phyloP scores from a whole-genome alignment of 2,888 invertebrate species.

The Stramonita haemastoma region DNA sequence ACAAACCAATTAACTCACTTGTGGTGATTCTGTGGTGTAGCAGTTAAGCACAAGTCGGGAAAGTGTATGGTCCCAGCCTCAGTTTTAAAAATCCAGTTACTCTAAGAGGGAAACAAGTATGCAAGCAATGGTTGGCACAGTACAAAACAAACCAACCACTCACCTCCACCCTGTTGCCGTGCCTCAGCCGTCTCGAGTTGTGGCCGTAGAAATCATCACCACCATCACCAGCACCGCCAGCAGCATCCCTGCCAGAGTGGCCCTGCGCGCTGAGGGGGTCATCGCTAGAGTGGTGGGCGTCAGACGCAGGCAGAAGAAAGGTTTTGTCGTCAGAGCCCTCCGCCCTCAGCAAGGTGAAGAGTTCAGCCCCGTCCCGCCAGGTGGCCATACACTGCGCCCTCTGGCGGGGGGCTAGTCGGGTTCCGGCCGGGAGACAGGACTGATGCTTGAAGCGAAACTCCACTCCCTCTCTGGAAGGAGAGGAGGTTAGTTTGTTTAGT shows the following conservation, averaged over 20 bases:
- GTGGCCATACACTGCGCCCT: conserved; percentile 49
- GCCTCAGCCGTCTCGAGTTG: not conserved
- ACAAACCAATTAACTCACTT: too few species aligned
- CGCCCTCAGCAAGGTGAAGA: conserved; percentile 49
- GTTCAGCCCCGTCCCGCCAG: conserved; percentile 48
- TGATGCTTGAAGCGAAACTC: conserved; percentile 48
- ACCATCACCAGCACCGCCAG: not conserved
- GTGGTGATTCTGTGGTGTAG: too few species aligned
- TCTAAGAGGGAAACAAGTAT: too few species aligned
- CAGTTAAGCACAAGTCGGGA: too few species aligned
- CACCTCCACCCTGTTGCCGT: not conserved
- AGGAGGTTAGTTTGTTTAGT: not conserved
- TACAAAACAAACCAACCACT: not conserved
- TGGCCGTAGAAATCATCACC: not conserved
- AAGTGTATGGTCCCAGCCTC: too few species aligned
- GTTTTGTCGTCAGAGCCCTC: conserved; percentile 44
- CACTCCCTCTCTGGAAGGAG: conserved; percentile 46
- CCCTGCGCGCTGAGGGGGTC: not conserved
- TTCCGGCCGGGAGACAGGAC: conserved; percentile 44
- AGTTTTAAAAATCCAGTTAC: too few species aligned
- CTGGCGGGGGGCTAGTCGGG: conserved; percentile 42
- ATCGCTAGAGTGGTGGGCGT: not conserved
- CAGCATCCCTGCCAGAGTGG: not conserved
- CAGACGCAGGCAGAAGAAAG: conserved; percentile 51
- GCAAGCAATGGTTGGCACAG: too few species aligned